A percentile compares a stretch with the other conserved stretches of the same genome.
These are phyloP conservation scores for Eretmocerus hayati DNA, from an alignment of 2,888 invertebrate species.

Conservation along the genomic window DNA sequence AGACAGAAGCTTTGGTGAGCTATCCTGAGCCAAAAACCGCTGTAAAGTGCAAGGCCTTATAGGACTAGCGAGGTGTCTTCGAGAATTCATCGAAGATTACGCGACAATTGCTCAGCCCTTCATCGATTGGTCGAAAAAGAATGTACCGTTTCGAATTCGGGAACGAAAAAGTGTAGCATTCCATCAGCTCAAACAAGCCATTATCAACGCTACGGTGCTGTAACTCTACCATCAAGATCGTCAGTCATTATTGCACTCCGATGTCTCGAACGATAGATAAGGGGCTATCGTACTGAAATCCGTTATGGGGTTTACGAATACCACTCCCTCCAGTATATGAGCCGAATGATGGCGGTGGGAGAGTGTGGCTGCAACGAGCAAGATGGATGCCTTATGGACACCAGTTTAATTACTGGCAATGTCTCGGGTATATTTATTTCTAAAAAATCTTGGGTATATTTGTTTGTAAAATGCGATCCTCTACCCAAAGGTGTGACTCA, in stretches of 20 bases:
- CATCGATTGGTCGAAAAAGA: background rate
- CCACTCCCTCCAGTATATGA: constrained; percentile 2
- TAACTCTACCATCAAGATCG: background rate
- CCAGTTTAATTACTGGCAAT: no score
- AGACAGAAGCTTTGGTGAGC: no score
- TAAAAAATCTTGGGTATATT: no score
- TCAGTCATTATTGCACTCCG: background rate
- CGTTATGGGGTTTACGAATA: background rate
- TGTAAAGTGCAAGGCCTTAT: background rate
- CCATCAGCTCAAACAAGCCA: background rate
- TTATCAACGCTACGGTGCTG: background rate
- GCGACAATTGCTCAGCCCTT: background rate
- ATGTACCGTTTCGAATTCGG: background rate
- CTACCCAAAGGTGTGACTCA: no score
- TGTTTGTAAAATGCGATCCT: no score
- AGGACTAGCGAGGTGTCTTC: background rate
- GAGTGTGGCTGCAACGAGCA: no score
- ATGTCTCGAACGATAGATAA: background rate
- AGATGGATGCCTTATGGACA: no score
- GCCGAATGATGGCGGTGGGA: background rate
- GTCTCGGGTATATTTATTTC: no score
- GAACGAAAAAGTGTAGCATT: background rate
- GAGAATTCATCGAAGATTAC: background rate
- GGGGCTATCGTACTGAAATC: background rate
- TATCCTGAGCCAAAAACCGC: no score